Evolutionary conservation across 2,113 vertebrate species (phyloP), one percentile per base, ranked within the genome.

Genomic region (Platichthys stellatus): DNA sequence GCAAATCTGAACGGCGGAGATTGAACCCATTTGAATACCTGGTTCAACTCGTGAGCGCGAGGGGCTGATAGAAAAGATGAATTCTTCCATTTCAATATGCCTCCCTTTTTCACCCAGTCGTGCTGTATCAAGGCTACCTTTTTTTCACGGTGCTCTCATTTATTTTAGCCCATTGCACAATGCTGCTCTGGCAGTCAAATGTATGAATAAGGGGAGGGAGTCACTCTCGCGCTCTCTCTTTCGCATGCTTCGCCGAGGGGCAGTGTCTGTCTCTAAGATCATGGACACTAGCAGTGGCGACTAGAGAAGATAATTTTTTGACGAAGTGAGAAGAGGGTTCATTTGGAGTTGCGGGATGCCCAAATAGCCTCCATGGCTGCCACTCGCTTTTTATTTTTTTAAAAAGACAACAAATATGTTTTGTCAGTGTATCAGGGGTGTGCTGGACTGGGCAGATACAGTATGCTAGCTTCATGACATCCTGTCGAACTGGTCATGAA

Each of bases 41-140:
- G 74, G 85, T 89, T 89, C 86, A 92, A 78, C 78, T 83, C 78
- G 64, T 66, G 85, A 93, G 87, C 86, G 14, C 24, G 65, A 86
- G 80, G 58, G 88, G 77, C 78, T 88, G 89, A 89, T 85, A 80
- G 83, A 86, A 86, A 87, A 88, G 81, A 89, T 90, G 88, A 88
- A 93, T 93, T 93, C 80, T 92, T 92, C 86, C 76, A 26, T 93
- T 94, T 94, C 87, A 91, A 63, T 84, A 82, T 90, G 83, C 61
- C 80, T 92, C 82, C 83, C 74, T 89, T 92, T 90, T 84, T 85
- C 89, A 90, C 79, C 86, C 85, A 83, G 81, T 64, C 43, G 53
- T n/a, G 60, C 54, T 49, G 88, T 91, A 94, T 94, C 93, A 95
- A 94, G 93, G 93, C 91, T 93, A 92, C 84, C 83, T 91, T 20